Conservation (phyloP, 2,797 vertebrate species). For the Sebastes aleutianus region DNA sequence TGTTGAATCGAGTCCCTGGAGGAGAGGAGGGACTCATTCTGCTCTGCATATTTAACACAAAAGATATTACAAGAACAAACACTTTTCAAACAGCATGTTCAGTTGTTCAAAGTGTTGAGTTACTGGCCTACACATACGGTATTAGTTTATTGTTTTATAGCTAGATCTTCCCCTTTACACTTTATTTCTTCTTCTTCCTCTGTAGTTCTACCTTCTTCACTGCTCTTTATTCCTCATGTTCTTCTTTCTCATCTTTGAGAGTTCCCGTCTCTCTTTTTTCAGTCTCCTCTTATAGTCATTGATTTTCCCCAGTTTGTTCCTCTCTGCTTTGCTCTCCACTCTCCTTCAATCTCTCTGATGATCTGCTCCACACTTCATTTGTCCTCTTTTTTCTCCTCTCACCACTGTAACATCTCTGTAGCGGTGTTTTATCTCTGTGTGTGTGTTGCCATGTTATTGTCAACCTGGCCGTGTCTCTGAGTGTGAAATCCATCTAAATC, state of each 20-base stretch:
- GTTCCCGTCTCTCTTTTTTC: background rate
- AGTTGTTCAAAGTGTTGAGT: background rate
- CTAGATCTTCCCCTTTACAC: background rate
- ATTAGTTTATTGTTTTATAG: background rate
- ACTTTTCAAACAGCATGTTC: no score
- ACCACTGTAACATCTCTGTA: background rate
- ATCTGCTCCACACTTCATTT: background rate
- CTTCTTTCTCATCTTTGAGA: background rate
- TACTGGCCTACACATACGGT: background rate
- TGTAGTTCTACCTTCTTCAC: background rate
- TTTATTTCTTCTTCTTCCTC: background rate
- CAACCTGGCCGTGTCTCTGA: background rate
- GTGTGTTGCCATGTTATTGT: slow-evolving; percentile 4
- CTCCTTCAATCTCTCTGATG: slow-evolving; percentile 5
- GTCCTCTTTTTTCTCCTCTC: background rate
- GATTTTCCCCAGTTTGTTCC: slow-evolving; percentile 22
- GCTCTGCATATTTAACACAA: background rate
- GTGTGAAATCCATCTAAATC: slow-evolving; percentile 27
- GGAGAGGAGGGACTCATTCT: background rate
- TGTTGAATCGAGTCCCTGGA: background rate
- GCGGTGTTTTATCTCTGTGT: background rate
- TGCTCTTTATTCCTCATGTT: background rate
- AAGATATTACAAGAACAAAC: background rate
- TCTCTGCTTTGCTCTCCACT: background rate
- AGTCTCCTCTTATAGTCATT: slow-evolving; percentile 4